These are phyloP conservation scores for Drosophila seclusa DNA, from an alignment of 2,888 invertebrate genomes.

Conservation along the genomic window DNA sequence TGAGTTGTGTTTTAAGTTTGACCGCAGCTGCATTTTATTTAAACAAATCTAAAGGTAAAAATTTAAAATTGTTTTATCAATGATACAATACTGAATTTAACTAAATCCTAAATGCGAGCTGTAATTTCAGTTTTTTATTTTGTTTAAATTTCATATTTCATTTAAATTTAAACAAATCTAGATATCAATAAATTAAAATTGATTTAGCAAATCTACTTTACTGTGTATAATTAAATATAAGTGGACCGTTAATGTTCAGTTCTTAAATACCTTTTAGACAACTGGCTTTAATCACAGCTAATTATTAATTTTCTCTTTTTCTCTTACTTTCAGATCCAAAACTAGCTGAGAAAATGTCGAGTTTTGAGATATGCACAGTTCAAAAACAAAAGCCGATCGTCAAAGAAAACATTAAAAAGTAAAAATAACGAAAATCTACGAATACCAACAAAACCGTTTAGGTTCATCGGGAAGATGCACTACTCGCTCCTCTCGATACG, in stretches of 20 bases:
- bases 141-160: too few relatives aligned
- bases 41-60: neutral
- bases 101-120: neutral
- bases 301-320: neutral
- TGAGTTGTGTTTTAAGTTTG: too few relatives aligned
- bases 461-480: conserved; percentile 60
- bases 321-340: conserved; percentile 33
- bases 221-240: neutral
- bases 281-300: neutral
- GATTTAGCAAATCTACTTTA: neutral
- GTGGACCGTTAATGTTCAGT: neutral
- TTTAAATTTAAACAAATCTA: neutral
- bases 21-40: neutral
- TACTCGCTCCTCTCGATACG: conserved; percentile 34
- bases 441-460: conserved; percentile 28
- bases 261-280: neutral
- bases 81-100: neutral
- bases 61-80: neutral
- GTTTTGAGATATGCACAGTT: conserved; percentile 25
- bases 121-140: neutral
- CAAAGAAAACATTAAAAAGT: conserved; percentile 60
- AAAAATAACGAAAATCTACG: conserved; percentile 32
- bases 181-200: neutral
- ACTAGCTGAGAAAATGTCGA: conserved; percentile 47
- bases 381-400: conserved; percentile 25